Conservation (phyloP, 2,888 invertebrate species). For the Mimumesa dahlbomi region DNA sequence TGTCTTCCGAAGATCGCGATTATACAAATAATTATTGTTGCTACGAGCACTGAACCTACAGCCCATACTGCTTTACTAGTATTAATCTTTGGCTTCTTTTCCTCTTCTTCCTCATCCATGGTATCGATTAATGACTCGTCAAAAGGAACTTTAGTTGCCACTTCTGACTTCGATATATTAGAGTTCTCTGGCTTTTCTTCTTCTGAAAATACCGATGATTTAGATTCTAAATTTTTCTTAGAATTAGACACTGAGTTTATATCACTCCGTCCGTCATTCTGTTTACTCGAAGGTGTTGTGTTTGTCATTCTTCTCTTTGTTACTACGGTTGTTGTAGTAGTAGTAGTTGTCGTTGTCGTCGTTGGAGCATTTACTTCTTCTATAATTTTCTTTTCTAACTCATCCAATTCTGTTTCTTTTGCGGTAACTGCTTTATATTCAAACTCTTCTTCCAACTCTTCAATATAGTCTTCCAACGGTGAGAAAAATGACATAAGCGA, state of each 20-base stretch:
- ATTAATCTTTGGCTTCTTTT: slow-evolving; percentile 62
- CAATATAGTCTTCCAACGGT: slow-evolving; percentile 68
- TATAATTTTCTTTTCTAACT: slow-evolving; percentile 61
- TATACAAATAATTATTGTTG: slow-evolving; percentile 71
- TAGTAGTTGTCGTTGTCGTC: slow-evolving; percentile 55
- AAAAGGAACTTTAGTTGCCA: slow-evolving; percentile 16
- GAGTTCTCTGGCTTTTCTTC: slow-evolving; percentile 18
- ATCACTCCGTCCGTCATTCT: slow-evolving; percentile 3
- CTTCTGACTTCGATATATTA: slow-evolving; percentile 2
- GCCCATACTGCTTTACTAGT: slow-evolving; percentile 76
- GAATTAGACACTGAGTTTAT: background rate
- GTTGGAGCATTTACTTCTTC: slow-evolving; percentile 63
- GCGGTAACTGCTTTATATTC: slow-evolving; percentile 44
- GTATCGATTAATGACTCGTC: slow-evolving; percentile 24
- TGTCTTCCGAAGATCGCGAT: slow-evolving; percentile 75
- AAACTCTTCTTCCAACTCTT: slow-evolving; percentile 58
- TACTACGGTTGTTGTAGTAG: slow-evolving; percentile 50
- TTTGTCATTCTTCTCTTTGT: slow-evolving; percentile 7
- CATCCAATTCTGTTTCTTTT: slow-evolving; percentile 66
- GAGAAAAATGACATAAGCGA: slow-evolving; percentile 67
- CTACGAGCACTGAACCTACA: slow-evolving; percentile 72
- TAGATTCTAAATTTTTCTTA: slow-evolving; percentile 24
- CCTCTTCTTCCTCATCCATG: slow-evolving; percentile 29
- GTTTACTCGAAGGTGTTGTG: background rate
- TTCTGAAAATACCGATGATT: slow-evolving; percentile 29